Evolutionary conservation across 2,797 vertebrate genomes (phyloP), one percentile per base, ranked within the genome.

Genomic region (Xenopus petersii): DNA sequence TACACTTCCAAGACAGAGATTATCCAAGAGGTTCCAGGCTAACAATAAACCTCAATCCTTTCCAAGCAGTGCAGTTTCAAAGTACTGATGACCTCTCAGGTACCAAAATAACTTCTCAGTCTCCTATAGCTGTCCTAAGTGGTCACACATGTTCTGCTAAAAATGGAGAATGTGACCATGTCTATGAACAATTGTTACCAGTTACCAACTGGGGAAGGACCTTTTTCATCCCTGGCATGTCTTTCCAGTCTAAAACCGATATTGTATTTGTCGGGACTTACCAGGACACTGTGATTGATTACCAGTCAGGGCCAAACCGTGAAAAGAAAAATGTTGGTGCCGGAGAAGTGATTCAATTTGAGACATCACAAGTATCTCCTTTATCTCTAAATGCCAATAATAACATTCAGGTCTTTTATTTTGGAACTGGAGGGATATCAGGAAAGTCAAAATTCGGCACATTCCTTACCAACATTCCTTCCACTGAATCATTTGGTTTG

Each of bases 101-200:
- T 15, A 86, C 89, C 12, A 82, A 81, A 71, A 81, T 94, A 26
- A 75, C 80, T 10, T 86, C 92, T 26, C 70, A 59, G 17, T 47
- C 21, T 12, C 92, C 92, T 0, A 84, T 93, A 54, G 90, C 85
- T 0, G 90, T 94, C 49, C 66, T 89, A 65, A 83, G 86, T 0
- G 92, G 93, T 58, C 91, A 94, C 81, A 88, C 75, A 10, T 94
- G 92, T 72, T 89, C 82, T 47, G 79, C 75, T 77, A 81, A 42
- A 17, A 89, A 91, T 63, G 80, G 86, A 0, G 85, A 71, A 64
- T 94, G 92, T 74, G 87, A 92, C 80, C 89, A 92, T 0, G 88
- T 93, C 13, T 87, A 83, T 15, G 92, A 94, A 77, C 93, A 94
- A 74, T 84, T 94, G 64, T 75, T 89, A 15, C 93, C 92, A 2